phyloP scores from a whole-genome alignment of 2,888 invertebrate genomes.

The Hartigia nigra region DNA sequence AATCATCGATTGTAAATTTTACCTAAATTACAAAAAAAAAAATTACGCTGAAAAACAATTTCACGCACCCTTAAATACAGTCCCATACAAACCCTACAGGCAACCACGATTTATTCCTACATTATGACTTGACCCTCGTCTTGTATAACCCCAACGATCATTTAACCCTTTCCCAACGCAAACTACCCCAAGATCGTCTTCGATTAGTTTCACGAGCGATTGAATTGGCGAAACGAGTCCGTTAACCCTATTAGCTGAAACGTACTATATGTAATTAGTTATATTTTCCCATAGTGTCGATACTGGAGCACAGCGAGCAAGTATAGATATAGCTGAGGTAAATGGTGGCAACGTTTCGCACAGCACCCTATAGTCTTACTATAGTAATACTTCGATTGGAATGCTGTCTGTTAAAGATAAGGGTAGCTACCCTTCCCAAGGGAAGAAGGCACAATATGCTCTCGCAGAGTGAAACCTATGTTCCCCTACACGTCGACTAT shows the following conservation, averaged over 20 bases:
- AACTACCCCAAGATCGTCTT: not conserved
- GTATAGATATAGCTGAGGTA: not conserved
- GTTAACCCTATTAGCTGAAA: not conserved
- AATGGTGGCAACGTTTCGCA: not conserved
- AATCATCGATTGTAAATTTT: not conserved
- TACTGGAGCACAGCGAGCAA: not conserved
- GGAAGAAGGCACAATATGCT: constrained; percentile 50
- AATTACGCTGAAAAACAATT: not conserved
- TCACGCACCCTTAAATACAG: not conserved
- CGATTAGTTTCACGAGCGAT: not conserved
- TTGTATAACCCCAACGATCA: not conserved
- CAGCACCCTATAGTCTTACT: constrained; percentile 18
- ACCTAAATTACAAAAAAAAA: not conserved
- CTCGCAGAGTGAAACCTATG: constrained; percentile 24
- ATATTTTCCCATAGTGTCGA: not conserved
- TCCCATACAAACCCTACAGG: not conserved
- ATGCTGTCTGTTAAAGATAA: constrained; percentile 58
- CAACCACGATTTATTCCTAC: not conserved
- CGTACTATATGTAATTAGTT: not conserved
- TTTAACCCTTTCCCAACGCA: not conserved
- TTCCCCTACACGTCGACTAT: constrained; percentile 35
- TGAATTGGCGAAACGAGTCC: not conserved
- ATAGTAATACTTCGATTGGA: constrained; percentile 47
- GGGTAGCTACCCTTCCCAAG: constrained; percentile 45
- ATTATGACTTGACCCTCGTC: not conserved